These are phyloP conservation scores for Chionomys nivalis DNA, from an alignment of 2,113 vertebrate species.

Conservation along the genomic window DNA sequence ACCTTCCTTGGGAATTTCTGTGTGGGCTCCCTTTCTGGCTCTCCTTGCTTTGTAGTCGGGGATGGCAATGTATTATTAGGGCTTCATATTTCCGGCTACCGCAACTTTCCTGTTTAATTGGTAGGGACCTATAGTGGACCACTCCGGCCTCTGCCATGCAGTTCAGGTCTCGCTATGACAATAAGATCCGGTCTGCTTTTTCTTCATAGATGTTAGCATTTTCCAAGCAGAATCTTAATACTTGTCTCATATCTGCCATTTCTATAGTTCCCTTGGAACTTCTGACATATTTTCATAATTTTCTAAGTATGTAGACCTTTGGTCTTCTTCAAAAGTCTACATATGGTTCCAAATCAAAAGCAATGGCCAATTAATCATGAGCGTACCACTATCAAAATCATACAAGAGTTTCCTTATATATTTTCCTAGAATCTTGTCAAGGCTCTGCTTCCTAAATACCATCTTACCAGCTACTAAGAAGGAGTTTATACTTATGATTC, in stretches of 20 bases:
- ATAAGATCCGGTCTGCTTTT: not conserved
- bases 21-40: not conserved
- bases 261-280: not conserved
- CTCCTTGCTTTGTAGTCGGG: not conserved
- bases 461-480: slow-evolving; percentile 59
- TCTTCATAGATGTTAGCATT: not conserved
- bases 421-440: slow-evolving; percentile 50
- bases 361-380: slow-evolving; percentile 64
- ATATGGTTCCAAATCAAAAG: slow-evolving; percentile 76
- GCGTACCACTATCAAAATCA: slow-evolving; percentile 66
- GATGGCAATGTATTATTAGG: slow-evolving; percentile 48
- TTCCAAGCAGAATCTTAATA: not conserved
- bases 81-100: not conserved
- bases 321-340: slow-evolving; percentile 44
- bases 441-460: slow-evolving; percentile 71
- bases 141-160: not conserved
- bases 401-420: slow-evolving; percentile 47
- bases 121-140: slow-evolving; percentile 59
- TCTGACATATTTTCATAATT: not conserved
- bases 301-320: not conserved
- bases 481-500: not conserved
- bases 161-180: not conserved
- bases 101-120: slow-evolving; percentile 58
- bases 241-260: not conserved
- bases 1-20: not conserved